These are phyloP conservation scores for Drosophila birchii DNA, from an alignment of 2,888 invertebrate species.

Conservation along the genomic window DNA sequence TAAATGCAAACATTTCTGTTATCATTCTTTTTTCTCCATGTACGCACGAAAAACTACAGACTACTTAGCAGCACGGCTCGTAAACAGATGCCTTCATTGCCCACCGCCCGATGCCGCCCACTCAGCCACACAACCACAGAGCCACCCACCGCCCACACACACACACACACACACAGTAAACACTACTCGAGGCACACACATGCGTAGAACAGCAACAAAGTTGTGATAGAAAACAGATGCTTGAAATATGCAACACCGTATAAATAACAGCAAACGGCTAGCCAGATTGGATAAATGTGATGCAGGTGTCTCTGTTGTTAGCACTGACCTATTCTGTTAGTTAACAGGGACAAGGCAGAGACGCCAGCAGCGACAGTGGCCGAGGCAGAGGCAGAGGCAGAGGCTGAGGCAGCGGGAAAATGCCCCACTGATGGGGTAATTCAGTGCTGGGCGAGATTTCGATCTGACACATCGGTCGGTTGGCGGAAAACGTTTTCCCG, in stretches of 20 bases:
- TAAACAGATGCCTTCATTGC: conserved; percentile 18
- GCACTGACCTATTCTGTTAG: conserved; percentile 67
- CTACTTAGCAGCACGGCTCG: conserved; percentile 40
- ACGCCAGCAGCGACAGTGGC: conserved; percentile 20
- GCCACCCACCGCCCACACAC: conserved; percentile 20
- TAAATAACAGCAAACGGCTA: conserved; percentile 73
- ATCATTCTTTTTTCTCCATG: conserved; percentile 10
- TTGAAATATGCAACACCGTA: conserved; percentile 71
- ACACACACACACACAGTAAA: conserved; percentile 5
- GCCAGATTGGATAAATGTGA: conserved; percentile 62
- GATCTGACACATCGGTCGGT: conserved; percentile 56
- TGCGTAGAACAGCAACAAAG: conserved; percentile 60
- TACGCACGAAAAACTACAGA: conserved; percentile 42
- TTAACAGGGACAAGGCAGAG: conserved; percentile 20
- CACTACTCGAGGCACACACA: conserved; percentile 16
- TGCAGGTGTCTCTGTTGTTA: conserved; percentile 59
- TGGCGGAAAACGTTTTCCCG: conserved; percentile 45
- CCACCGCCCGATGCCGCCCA: conserved; percentile 9
- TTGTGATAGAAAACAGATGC: conserved; percentile 76
- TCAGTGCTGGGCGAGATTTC: conserved; percentile 79
- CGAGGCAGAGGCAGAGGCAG: conserved; percentile 15
- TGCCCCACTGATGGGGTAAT: conserved; percentile 19
- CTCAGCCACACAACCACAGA: conserved; percentile 19
- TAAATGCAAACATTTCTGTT: background rate
- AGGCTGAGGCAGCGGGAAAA: conserved; percentile 12